Evolutionary conservation across 2,888 invertebrate genomes (phyloP), one percentile per base, ranked within the genome.

Genomic region (Lasioglossum oenotherae): DNA sequence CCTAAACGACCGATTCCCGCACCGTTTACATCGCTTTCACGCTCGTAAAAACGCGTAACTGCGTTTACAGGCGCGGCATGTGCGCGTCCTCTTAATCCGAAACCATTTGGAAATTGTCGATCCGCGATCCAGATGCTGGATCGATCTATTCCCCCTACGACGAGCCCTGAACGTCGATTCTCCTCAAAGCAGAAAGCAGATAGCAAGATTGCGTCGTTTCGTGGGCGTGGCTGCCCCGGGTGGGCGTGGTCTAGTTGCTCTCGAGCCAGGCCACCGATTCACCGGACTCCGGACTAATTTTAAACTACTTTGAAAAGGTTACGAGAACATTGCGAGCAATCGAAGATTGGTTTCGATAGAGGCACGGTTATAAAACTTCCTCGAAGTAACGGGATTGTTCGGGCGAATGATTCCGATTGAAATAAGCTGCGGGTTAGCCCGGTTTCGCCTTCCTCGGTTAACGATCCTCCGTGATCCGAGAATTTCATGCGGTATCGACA

Each of bases 1-100:
- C 31, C 71, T 74, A 81, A 85, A 80, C 72, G 60, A 80, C 71
- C 74, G 78, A 77, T 88, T 88, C 87, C 82, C 89, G 87, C 84
- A 80, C 72, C 89, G 87, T 87, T 89, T 89, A 87, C 80, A 74
- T 72, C 89, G 87, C 85, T 88, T 87, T 87, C 38, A 69, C 46
- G 77, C 14, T 16, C 46, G 79, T 79, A 64, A 75, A 82, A 82
- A 46, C 74, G 69, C 23, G 53, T 64, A 77, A 81, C 44, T 60
- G 72, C 46, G 38, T 77, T 76, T 46, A 46, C 27, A 57, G 57
- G 0, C 35, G 31, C 23, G 23, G 35, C 67, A 35, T 8, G 8
- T 67, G 67, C 16, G 23, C 67, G 19, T 2, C 3, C 35, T 35
- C 16, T 67, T 67, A 67, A 8, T 23, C 3, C 3, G 16, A 23